Evolutionary conservation across 2,888 invertebrate genomes (phyloP), one percentile per base, ranked within the genome.

Genomic region (Branchinecta sandiegonensis): DNA sequence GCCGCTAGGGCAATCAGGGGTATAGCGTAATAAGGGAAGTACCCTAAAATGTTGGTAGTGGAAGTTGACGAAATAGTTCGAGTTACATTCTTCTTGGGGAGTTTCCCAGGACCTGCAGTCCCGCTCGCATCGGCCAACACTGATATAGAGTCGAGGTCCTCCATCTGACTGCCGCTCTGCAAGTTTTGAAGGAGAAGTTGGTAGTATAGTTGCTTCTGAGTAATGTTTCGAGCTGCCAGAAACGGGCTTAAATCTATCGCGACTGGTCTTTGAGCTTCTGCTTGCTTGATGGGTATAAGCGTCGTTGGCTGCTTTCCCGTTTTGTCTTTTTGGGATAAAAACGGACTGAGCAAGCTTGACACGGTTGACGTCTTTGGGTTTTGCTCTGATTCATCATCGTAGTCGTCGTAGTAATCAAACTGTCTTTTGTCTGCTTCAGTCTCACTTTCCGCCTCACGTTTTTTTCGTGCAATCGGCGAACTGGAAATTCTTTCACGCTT

Each of bases 251-350:
- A 14, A 10, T 56, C 56, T 14, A 56, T 17, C n/a, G 56, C 56
- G 8, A 56, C n/a, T 8, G 56, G 56, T 9, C 37, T 37, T 37
- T 37, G 37, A 37, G 37, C 37, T 37, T 37, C 6, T 4, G 37
- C 37, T 37, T 37, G 37, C 17, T 56, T 56, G 17, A 56, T 56
- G n/a, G 56, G 56, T 8, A 56, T 17, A 8, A 56, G n/a, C 17
- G 56, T 56, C 8, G 56, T 56, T 8, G 56, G 56, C 10, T 14
- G 56, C 10, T 56, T 7, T 14, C 17, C 17, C n/a, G 56, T 14
- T 56, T 56, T n/a, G 11, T 56, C 56, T 56, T 56, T 56, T 56
- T 56, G 14, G 56, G 56, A 14, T 56, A 56, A 56, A 56, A 56
- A 56, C 10, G 56, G 56, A 56, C 56, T 56, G 56, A 56, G 56